Evolutionary conservation across 1,140 invertebrate genomes (phyloP).

Genomic region (Wasmannia auropunctata): DNA sequence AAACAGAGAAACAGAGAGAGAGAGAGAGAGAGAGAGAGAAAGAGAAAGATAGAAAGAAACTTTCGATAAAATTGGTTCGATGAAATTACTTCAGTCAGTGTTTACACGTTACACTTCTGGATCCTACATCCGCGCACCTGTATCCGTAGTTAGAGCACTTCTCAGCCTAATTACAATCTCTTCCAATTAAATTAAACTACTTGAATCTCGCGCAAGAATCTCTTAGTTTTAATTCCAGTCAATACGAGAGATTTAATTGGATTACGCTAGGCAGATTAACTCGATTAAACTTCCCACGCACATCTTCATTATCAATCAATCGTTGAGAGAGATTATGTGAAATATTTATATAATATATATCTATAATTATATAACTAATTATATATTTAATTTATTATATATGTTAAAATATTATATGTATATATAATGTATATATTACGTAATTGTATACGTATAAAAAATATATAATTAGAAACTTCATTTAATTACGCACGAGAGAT

Average conservation of each 20-base stretch:
- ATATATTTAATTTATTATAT: neutral
- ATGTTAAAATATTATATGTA: neutral
- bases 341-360: neutral
- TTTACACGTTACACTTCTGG: conserved; percentile 8
- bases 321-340: neutral
- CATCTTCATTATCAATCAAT: neutral
- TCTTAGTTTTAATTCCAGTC: conserved; percentile 33
- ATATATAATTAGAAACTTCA: neutral
- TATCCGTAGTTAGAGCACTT: neutral
- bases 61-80: conserved; percentile 23
- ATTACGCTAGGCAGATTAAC: conserved; percentile 8
- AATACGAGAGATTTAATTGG: conserved; percentile 22
- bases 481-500: conserved; percentile 7
- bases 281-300: neutral
- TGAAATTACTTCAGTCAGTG: conserved; percentile 11
- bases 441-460: neutral
- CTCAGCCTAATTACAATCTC: conserved; percentile 27
- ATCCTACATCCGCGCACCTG: conserved; percentile 6
- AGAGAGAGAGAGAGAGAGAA: neutral
- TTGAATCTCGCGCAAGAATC: conserved; percentile 19
- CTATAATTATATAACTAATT: neutral
- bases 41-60: neutral
- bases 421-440: no score
- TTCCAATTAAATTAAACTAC: conserved; percentile 36
- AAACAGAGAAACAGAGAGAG: neutral